Base-by-base conservation (phyloP, 2,113 vertebrate genomes). In the Rhinichthys klamathensis region DNA sequence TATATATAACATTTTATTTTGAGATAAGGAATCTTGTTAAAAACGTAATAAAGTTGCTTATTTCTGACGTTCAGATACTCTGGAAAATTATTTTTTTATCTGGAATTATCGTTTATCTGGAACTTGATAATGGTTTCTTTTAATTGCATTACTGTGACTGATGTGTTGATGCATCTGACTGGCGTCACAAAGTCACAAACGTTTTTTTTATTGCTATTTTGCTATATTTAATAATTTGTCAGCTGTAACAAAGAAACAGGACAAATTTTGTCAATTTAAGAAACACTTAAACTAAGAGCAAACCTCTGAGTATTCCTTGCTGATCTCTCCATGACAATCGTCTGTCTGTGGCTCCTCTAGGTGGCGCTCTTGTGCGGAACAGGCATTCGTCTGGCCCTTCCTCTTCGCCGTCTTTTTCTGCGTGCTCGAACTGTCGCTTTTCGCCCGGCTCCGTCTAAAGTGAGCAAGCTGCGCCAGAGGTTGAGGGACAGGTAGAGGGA, bases 341-440 rank as follows among this genome's bases (percentile, higher is more conserved):
- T 81, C 69, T 1, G 89, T 77, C 46, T 63, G 78, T 25, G 7
- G 51, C 2, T 87, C n/a, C 41, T 89, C 92, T 95, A 95, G 58
- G 85, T 84, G 65, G 41, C 58, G 2, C 60, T 92, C 91, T 92
- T 95, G 89, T 70, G 88, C 30, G 63, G 93, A 11, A 86, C 77
- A 0, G 88, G 92, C 92, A 93, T 92, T 88, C 88, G 88, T 88
- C 90, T 93, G 27, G 90, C 93, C 90, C 93, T 95, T 95, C 94
- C 92, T 94, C 93, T 94, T 95, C 92, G 46, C 56, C 92, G 94
- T 92, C 94, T 95, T 95, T 93, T 95, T 95, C 93, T 88, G 0
- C 91, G 91, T 38, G 89, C 91, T 89, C 90, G 91, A 70, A 90
- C 92, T 13, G 92, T 92, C 51, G 89, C 88, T 83, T 93, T 95